phyloP scores from a whole-genome alignment of 2,888 invertebrate genomes.

The Parasteatoda lunata region DNA sequence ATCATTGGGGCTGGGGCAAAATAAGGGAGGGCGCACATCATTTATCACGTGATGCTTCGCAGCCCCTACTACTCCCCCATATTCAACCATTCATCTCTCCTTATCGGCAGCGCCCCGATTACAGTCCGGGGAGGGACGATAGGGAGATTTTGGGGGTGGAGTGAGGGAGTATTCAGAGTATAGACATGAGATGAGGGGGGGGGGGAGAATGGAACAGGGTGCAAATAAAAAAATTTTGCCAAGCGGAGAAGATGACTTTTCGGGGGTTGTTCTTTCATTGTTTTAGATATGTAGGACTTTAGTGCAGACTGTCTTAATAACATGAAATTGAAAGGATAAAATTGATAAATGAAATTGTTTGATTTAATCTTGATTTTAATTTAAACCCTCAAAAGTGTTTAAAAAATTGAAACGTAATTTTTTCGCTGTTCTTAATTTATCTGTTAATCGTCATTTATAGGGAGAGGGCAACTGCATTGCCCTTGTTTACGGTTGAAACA shows the following conservation, averaged over 20 bases:
- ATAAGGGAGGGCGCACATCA: constrained; percentile 30
- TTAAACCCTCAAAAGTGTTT: too few species aligned
- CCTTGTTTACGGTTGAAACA: too few species aligned
- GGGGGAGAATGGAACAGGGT: neutral
- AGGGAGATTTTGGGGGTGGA: constrained; percentile 1
- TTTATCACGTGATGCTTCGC: constrained; percentile 46
- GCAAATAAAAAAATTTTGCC: constrained; percentile 35
- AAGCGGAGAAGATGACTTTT: constrained; percentile 33
- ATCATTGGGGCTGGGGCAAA: constrained; percentile 37
- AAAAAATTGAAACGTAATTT: too few species aligned
- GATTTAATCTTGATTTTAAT: too few species aligned
- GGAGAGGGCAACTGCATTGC: too few species aligned
- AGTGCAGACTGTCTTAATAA: too few species aligned
- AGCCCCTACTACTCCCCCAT: constrained; percentile 27
- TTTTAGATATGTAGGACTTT: constrained; percentile 26
- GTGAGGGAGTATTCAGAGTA: neutral
- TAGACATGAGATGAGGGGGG: neutral
- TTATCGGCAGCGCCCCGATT: constrained; percentile 60
- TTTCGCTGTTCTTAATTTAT: too few species aligned
- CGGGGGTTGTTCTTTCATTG: constrained; percentile 61
- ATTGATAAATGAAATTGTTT: too few species aligned
- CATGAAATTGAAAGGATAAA: too few species aligned
- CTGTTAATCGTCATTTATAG: too few species aligned
- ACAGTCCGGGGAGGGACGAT: constrained; percentile 31
- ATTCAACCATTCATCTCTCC: constrained; percentile 66